Conservation (phyloP, 2,888 invertebrate species). For the Caenorhabditis sp. region DNA sequence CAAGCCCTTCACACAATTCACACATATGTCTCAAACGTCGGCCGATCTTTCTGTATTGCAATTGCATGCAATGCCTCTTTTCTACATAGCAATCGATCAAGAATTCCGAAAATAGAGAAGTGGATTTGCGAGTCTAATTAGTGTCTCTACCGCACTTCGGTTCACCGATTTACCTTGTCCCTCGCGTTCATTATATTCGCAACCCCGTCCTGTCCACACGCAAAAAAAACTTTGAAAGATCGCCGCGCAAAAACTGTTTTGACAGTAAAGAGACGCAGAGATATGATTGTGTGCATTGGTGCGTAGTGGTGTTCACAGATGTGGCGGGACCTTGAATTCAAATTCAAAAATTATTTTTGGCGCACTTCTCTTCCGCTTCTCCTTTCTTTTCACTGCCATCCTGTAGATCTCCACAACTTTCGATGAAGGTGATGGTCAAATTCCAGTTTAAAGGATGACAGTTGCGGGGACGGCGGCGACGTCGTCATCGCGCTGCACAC, state of each 20-base stretch:
- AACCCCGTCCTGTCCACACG: background rate
- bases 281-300: conserved; percentile 1
- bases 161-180: conserved; percentile 10
- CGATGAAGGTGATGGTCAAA: conserved; percentile 15
- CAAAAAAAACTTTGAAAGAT: background rate
- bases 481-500: conserved; percentile 49
- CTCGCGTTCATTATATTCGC: background rate
- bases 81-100: background rate
- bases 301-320: conserved; percentile 34
- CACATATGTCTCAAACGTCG: background rate
- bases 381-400: conserved; percentile 28
- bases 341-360: conserved; percentile 6
- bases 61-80: background rate
- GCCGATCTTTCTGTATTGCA: conserved; percentile 15
- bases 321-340: background rate
- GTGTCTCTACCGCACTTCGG: conserved; percentile 10
- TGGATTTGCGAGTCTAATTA: conserved; percentile 38
- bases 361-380: conserved; percentile 19
- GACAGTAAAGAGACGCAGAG: background rate
- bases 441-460: conserved; percentile 44
- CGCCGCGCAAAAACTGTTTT: background rate
- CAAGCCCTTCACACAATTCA: conserved; percentile 53
- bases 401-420: conserved; percentile 33
- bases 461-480: conserved; percentile 19
- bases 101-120: conserved; percentile 5